Conservation (phyloP, 2,888 invertebrate species). For the Rhorus exstirpatorius region DNA sequence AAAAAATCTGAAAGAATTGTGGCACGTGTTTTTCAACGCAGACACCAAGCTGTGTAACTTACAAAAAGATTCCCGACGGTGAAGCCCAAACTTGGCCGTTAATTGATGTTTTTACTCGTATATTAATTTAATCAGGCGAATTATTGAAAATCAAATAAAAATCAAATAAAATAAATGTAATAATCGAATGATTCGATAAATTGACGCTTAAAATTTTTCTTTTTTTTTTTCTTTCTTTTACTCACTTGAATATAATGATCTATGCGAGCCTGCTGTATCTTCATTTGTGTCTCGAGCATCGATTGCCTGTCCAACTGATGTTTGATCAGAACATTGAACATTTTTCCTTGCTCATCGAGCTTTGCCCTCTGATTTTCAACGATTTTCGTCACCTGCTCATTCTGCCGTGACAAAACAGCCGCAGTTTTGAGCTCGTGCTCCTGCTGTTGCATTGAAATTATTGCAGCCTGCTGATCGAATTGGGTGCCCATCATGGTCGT, state of each 20-base stretch:
- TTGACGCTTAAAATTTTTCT: too few species aligned
- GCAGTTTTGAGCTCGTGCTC: slow-evolving; percentile 80
- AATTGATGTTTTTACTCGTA: too few species aligned
- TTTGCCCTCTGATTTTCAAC: slow-evolving; percentile 77
- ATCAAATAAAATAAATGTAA: too few species aligned
- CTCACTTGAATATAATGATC: slow-evolving; percentile 81
- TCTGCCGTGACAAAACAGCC: slow-evolving; percentile 79
- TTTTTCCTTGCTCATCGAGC: slow-evolving; percentile 79
- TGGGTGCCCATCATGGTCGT: slow-evolving; percentile 77
- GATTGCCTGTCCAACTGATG: slow-evolving; percentile 81
- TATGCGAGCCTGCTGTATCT: slow-evolving; percentile 81
- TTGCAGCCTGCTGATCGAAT: slow-evolving; percentile 80
- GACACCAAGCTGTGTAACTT: too few species aligned
- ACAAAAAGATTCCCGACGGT: too few species aligned
- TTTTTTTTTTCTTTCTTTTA: neutral
- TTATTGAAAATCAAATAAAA: too few species aligned
- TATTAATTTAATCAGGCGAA: too few species aligned
- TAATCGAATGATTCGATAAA: too few species aligned
- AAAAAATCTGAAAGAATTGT: too few species aligned
- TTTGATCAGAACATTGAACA: slow-evolving; percentile 80
- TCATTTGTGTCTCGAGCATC: slow-evolving; percentile 81
- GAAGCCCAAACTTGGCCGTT: too few species aligned
- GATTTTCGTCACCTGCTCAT: slow-evolving; percentile 77
- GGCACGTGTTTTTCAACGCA: too few species aligned
- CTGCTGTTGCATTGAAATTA: slow-evolving; percentile 81